phyloP scores from a whole-genome alignment of 2,797 vertebrate genomes.

The Tamandua tetradactyla region DNA sequence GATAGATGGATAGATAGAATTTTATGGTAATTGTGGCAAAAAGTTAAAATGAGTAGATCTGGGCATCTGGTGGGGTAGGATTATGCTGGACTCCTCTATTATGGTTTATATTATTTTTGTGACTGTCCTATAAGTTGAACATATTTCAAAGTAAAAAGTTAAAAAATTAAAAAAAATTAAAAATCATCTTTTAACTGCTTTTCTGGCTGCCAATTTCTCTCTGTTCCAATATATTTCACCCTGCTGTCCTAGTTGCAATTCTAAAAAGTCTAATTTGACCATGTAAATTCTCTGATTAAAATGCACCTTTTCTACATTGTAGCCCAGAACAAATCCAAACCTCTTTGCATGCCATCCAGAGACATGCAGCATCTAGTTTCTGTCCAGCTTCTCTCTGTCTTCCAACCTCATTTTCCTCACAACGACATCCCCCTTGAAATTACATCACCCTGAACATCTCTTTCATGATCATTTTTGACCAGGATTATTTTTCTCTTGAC shows the following conservation, averaged over 20 bases:
- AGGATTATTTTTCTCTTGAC: too few species aligned
- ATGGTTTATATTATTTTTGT: too few species aligned
- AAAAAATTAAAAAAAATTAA: too few species aligned
- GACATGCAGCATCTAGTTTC: neutral
- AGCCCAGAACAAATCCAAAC: neutral
- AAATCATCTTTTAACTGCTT: neutral
- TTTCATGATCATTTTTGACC: neutral
- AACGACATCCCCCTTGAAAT: neutral
- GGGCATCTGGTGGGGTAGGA: too few species aligned
- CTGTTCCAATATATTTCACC: neutral
- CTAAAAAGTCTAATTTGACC: neutral
- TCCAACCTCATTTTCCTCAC: neutral
- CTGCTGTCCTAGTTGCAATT: neutral
- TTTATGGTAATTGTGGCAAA: too few species aligned
- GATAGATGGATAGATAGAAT: too few species aligned
- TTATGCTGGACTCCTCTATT: too few species aligned
- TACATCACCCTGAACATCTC: neutral
- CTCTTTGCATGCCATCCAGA: neutral
- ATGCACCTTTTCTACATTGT: neutral
- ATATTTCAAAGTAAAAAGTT: too few species aligned
- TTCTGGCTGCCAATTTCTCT: neutral
- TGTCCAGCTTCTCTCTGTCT: neutral
- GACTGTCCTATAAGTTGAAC: too few species aligned
- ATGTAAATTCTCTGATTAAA: slow-evolving; percentile 4
- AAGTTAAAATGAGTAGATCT: too few species aligned